phyloP scores from a whole-genome alignment of 2,888 invertebrate species.

The Romanomermis culicivorax region DNA sequence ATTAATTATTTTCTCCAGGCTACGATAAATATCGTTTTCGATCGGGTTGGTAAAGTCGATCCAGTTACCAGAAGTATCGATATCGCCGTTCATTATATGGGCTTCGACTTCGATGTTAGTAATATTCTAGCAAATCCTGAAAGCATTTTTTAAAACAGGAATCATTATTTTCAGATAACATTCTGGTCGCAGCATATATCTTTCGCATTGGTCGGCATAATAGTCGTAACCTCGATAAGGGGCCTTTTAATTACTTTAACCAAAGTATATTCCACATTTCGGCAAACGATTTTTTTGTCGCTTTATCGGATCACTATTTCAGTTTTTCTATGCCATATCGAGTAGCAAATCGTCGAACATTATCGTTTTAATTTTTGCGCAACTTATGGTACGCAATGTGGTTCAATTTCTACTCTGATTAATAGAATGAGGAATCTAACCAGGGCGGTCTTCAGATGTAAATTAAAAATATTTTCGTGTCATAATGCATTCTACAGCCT shows the following conservation, averaged over 20 bases:
- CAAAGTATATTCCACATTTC: conserved; percentile 43
- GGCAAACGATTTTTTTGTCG: not conserved
- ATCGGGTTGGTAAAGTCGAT: conserved; percentile 91
- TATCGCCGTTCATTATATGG: conserved; percentile 86
- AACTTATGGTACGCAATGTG: conserved; percentile 59
- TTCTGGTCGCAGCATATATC: conserved; percentile 99
- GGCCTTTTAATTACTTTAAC: conserved; percentile 85
- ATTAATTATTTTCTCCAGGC: conserved; percentile 41
- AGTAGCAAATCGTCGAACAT: conserved; percentile 95
- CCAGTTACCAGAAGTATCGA: conserved; percentile 88
- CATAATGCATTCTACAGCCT: too few relatives aligned
- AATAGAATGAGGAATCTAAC: conserved; percentile 4
- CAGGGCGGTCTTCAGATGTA: too few relatives aligned
- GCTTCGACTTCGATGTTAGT: conserved; percentile 60
- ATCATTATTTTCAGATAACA: conserved; percentile 46
- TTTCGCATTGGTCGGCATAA: conserved; percentile 84
- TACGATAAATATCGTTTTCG: conserved; percentile 93
- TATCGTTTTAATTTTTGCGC: conserved; percentile 81
- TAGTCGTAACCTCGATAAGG: conserved; percentile 87
- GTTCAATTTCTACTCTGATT: not conserved
- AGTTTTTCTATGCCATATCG: conserved; percentile 98
- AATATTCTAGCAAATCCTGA: not conserved
- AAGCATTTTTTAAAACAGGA: not conserved
- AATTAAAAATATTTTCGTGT: too few relatives aligned
- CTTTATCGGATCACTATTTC: conserved; percentile 30